These are phyloP conservation scores for Paraescarpia echinospica DNA, from an alignment of 1,140 invertebrate genomes.

Conservation along the genomic window DNA sequence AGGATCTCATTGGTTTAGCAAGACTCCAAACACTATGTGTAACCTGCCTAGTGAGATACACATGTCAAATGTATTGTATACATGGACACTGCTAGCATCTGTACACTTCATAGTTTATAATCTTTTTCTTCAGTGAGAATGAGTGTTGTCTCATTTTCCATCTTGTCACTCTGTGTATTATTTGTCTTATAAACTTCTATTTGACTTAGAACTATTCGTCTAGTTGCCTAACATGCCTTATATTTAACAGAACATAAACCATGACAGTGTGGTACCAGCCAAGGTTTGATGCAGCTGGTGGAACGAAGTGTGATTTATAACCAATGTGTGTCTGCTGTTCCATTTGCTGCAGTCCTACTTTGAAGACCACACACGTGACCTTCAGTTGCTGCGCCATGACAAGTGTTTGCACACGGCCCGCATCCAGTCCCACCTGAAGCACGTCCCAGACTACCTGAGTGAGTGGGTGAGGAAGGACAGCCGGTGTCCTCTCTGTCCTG, in stretches of 20 bases:
- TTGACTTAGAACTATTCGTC: not conserved
- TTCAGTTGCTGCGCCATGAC: constrained; percentile 87
- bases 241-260: not conserved
- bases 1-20: too few species aligned
- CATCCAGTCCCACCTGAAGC: constrained; percentile 79
- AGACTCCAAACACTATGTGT: too few species aligned
- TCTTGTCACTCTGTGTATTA: too few species aligned
- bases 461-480: constrained; percentile 13
- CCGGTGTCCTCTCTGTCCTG: too few species aligned
- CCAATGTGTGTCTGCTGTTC: not conserved
- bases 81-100: too few species aligned
- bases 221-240: not conserved
- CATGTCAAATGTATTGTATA: too few species aligned
- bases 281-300: not conserved
- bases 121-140: not conserved
- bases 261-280: not conserved
- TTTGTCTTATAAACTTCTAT: too few species aligned
- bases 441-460: constrained; percentile 92
- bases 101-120: too few species aligned
- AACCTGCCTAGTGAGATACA: too few species aligned
- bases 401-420: constrained; percentile 84
- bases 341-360: constrained; percentile 75
- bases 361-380: constrained; percentile 89
- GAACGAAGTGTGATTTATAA: not conserved
- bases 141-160: not conserved